These are phyloP conservation scores for Chelonus insularis DNA, from an alignment of 1,140 invertebrate genomes.

Conservation along the genomic window DNA sequence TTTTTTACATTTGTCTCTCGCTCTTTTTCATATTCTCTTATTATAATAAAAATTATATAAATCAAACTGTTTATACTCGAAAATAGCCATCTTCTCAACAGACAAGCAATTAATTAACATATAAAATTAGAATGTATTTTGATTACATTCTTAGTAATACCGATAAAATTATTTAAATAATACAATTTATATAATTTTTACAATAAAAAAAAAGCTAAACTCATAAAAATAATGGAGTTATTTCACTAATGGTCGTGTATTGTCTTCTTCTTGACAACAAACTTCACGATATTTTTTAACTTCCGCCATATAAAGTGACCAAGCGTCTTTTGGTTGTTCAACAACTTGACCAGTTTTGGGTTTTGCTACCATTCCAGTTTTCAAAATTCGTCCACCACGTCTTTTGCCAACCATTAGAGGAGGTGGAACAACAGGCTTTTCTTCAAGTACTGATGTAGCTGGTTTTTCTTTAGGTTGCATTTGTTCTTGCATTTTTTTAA, in stretches of 20 bases:
- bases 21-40: too few species aligned
- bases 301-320: slow-evolving; percentile 90
- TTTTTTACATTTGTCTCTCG: too few species aligned
- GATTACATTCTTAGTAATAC: too few species aligned
- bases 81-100: too few species aligned
- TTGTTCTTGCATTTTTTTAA: slow-evolving; percentile 82
- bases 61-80: too few species aligned
- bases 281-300: slow-evolving; percentile 90
- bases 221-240: slow-evolving; percentile 55
- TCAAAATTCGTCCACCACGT: slow-evolving; percentile 80
- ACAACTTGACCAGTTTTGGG: slow-evolving; percentile 68
- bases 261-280: slow-evolving; percentile 88
- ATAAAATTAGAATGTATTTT: too few species aligned
- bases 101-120: too few species aligned
- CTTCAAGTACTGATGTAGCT: slow-evolving; percentile 46
- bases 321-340: slow-evolving; percentile 81
- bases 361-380: slow-evolving; percentile 89
- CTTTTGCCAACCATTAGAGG: slow-evolving; percentile 78
- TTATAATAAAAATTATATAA: too few species aligned
- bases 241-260: slow-evolving; percentile 89
- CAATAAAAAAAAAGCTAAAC: slow-evolving; percentile 19
- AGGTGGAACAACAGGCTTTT: slow-evolving; percentile 60
- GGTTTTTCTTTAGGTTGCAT: slow-evolving; percentile 52
- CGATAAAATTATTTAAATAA: too few species aligned
- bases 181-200: slow-evolving; percentile 9